These are phyloP conservation scores for Pyrgus malvae DNA, from an alignment of 2,888 invertebrate species.

Conservation along the genomic window DNA sequence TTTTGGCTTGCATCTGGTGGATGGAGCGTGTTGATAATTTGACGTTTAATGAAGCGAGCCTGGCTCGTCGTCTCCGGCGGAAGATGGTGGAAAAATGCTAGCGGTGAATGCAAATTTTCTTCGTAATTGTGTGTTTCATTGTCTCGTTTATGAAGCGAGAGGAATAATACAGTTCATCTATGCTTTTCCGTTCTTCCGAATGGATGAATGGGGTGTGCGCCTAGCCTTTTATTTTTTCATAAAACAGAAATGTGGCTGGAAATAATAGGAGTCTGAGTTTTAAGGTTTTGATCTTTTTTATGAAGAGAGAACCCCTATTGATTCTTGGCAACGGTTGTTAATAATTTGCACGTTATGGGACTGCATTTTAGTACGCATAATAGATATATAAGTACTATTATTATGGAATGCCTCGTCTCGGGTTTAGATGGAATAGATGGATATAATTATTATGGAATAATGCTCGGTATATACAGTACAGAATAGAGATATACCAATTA, in stretches of 20 bases:
- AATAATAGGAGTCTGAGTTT: constrained; percentile 29
- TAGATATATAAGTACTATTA: no score
- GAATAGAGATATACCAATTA: no score
- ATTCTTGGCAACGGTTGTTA: not conserved
- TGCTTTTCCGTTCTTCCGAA: constrained; percentile 31
- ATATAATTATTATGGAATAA: no score
- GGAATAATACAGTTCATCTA: constrained; percentile 43
- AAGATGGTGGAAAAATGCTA: constrained; percentile 72
- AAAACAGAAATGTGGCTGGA: constrained; percentile 29
- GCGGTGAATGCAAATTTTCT: constrained; percentile 72
- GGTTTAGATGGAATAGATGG: no score
- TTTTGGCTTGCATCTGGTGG: constrained; percentile 61
- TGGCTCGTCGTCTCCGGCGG: constrained; percentile 66
- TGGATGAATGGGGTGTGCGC: constrained; percentile 30
- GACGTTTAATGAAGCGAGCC: constrained; percentile 75
- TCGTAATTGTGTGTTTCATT: constrained; percentile 76
- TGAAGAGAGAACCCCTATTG: not conserved
- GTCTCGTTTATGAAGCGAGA: constrained; percentile 69
- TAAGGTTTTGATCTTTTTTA: constrained; percentile 22
- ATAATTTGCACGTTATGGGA: not conserved
- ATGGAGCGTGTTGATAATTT: constrained; percentile 74
- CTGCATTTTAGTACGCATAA: not conserved
- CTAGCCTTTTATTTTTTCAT: constrained; percentile 30
- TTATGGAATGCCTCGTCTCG: no score
- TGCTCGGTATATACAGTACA: no score